Evolutionary conservation across 2,113 vertebrate species (phyloP), one percentile per base, ranked within the genome.

Genomic region (Accipiter cooperii): DNA sequence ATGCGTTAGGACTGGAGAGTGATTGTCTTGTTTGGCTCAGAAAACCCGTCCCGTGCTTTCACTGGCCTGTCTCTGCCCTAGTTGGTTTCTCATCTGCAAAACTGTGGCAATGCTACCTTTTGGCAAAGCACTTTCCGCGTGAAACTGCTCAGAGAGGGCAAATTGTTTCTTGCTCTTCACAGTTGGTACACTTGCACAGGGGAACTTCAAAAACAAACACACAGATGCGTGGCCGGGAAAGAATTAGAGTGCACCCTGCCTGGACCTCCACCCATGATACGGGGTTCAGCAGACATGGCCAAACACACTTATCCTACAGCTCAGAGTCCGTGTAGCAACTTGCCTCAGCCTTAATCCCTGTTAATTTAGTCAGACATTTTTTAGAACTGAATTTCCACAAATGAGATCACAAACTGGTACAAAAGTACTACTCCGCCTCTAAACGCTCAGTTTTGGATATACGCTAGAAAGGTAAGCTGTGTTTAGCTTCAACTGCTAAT

Each of bases 161-260:
- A 44, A 60, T 60, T 65, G 31, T 66, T 84, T 94, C 55, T 75
- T 49, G 42, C 40, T 60, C 21, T 13, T 84, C 36, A 49, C 20
- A 29, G 34, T 7, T 69, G 22, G 46, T 29, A 63, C 0, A 6
- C 3, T 8, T 68, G 26, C 58, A 68, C 2, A 31, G 24, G 12
- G 25, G 29, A 79, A 55, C 49, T 28, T 69, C 40, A 92, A 36
- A 90, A 83, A 80, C 9, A 3, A 80, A 54, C 46, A 25, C 40
- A 31, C 5, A 36, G 33, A 51, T 34, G 15, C 0, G 0, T 14
- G 34, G 24, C 31, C 17, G 21, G 21, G 34, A 75, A 11, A 31
- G 29, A 49, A 77, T 26, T 42, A 28, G 65, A 76, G 8, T 49
- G 42, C 21, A 34, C 2, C 8, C 12, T 5, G 0, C 38, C 40